Evolutionary conservation across 2,888 invertebrate genomes (phyloP).

Genomic region (Cryptus armator): DNA sequence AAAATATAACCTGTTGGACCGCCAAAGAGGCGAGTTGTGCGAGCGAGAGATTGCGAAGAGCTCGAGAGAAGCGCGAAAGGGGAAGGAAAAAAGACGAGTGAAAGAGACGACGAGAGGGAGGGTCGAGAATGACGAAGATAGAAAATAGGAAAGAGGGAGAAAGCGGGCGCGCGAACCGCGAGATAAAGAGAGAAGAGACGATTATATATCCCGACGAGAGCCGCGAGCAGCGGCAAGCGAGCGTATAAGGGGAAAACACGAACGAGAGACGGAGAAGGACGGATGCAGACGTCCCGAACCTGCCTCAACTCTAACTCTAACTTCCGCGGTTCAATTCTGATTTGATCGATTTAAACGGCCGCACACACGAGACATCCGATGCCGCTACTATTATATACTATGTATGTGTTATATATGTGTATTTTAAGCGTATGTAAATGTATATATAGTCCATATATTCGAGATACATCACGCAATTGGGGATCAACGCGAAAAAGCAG

Average conservation of each 20-base stretch:
- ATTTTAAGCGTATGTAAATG: conserved; percentile 4
- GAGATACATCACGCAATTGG: not conserved
- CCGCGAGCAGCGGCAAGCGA: conserved; percentile 51
- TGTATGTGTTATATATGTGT: not conserved
- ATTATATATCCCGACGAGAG: conserved; percentile 61
- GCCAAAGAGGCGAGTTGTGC: conserved; percentile 74
- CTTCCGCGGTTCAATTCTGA: conserved; percentile 83
- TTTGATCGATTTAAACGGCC: conserved; percentile 80
- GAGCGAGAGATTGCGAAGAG: conserved; percentile 59
- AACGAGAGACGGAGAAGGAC: conserved; percentile 67
- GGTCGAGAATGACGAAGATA: conserved; percentile 17
- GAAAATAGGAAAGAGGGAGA: conserved; percentile 32
- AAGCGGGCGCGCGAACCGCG: conserved; percentile 28
- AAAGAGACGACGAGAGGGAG: conserved; percentile 43
- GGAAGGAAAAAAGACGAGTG: conserved; percentile 50
- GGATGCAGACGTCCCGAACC: conserved; percentile 80
- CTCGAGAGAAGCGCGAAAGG: conserved; percentile 36
- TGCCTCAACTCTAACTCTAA: conserved; percentile 82
- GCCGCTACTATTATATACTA: conserved; percentile 14
- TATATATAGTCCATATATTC: not conserved
- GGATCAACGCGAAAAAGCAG: not conserved
- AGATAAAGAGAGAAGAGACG: conserved; percentile 29
- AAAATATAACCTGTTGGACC: conserved; percentile 85
- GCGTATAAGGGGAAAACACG: conserved; percentile 64
- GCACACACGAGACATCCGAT: conserved; percentile 52